Evolutionary conservation across 2,888 invertebrate genomes (phyloP).

Genomic region (Pimpla rufipes): DNA sequence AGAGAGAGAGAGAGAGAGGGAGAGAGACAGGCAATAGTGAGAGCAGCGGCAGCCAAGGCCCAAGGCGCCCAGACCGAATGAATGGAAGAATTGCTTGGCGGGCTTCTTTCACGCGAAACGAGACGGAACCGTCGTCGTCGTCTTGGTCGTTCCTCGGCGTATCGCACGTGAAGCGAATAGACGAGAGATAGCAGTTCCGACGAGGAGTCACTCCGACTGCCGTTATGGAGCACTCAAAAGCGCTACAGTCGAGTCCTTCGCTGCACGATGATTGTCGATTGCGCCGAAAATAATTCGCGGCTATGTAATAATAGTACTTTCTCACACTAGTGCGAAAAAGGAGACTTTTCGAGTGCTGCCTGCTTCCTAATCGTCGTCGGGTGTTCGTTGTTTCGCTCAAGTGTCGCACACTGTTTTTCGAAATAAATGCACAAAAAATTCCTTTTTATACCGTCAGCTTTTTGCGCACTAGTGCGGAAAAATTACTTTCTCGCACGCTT

Average conservation of each 20-base stretch:
- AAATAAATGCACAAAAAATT: no score
- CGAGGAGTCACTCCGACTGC: conserved; percentile 24
- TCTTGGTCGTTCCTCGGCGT: conserved; percentile 39
- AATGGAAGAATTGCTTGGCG: conserved; percentile 60
- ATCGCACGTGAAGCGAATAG: conserved; percentile 49
- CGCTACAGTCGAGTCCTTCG: conserved; percentile 21
- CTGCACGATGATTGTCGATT: background rate
- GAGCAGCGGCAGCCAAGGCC: conserved; percentile 24
- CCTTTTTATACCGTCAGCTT: no score
- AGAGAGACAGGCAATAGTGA: background rate
- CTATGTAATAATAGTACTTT: no score
- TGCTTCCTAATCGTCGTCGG: no score
- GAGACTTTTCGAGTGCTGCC: no score
- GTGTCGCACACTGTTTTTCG: no score
- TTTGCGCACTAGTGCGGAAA: no score
- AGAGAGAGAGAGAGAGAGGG: background rate
- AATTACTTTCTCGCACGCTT: no score
- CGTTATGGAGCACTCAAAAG: conserved; percentile 2
- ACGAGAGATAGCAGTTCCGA: conserved; percentile 40
- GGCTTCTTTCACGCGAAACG: conserved; percentile 62
- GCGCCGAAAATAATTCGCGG: background rate
- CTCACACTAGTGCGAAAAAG: no score
- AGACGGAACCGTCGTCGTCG: conserved; percentile 61
- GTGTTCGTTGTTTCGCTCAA: no score
- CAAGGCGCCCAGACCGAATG: conserved; percentile 55